Base-by-base conservation (phyloP, 2,888 invertebrate genomes). In the Metopia argyrocephala region DNA sequence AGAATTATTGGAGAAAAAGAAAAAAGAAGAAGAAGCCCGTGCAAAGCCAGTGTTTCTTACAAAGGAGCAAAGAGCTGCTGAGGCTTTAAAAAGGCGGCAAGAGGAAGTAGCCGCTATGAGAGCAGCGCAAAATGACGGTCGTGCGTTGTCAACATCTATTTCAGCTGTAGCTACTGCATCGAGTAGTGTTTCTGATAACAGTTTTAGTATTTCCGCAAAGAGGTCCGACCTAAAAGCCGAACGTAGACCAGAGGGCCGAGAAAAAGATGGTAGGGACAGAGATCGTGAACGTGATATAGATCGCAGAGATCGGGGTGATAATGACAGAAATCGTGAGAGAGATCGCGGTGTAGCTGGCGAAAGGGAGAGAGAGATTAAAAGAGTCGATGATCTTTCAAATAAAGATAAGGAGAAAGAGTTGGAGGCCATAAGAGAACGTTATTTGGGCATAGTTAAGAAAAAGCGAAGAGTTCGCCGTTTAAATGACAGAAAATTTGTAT, bases 401-500 rank as follows among this genome's bases (percentile, higher is more conserved):
- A 95, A 97, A 87, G 98, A 97, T 86, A 96, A 96, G 86, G 97
- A 97, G 89, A 94, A 96, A 83, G 98, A 98, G 91, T 93, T 95
- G 56, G 97, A 97, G 90, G 98, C 98, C 0, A 98, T 99, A 76
- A 96, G 97, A 86, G 98, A 98, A 87, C 93, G 98, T 5, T 99
- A 99, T 89, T 92, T 99, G 65, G 99, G 99, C 0, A 93, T 97
- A 57, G 92, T 97, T 0, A 98, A 98, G 89, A 97, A 98, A 88
- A 97, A 97, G 87, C 93, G 98, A 15, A 92, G 98, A 76, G 97
- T 98, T 0, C 92, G 99, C 20, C 92, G 99, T 81, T 91, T 99
- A 52, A 99, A 99, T 91, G 99, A 99, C 89, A 93, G 99, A 18
- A 99, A 99, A 91, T 99, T 99, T 92, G 99, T 99, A 0, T 99